phyloP scores from a whole-genome alignment of 2,797 vertebrate species.

The Pseudochaenichthys georgianus region DNA sequence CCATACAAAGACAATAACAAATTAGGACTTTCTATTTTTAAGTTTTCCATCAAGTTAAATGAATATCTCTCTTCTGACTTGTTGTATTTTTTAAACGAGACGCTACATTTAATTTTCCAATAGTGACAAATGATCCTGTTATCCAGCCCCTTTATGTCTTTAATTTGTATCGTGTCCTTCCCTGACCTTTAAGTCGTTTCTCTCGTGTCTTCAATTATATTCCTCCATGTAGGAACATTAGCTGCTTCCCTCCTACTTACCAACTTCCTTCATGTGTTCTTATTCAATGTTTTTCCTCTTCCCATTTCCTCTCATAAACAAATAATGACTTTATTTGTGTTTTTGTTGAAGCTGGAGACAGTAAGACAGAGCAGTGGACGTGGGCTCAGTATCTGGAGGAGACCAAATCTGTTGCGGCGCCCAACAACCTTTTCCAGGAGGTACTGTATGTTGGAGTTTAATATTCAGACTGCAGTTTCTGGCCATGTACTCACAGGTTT shows the following conservation, averaged over 20 bases:
- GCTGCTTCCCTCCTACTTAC: no score
- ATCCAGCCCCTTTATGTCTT: neutral
- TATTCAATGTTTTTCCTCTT: neutral
- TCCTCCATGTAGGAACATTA: no score
- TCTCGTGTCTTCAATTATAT: neutral
- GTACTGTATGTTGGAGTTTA: conserved; percentile 71
- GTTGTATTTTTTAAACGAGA: neutral
- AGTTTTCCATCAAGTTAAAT: neutral
- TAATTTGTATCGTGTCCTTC: neutral
- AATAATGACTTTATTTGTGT: conserved; percentile 10
- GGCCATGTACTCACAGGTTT: neutral
- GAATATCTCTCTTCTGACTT: neutral
- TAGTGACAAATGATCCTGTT: neutral
- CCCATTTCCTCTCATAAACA: neutral
- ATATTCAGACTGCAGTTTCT: conserved; percentile 8
- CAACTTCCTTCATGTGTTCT: no score
- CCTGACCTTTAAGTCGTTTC: neutral
- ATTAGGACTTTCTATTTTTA: no score
- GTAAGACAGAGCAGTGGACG: conserved; percentile 92
- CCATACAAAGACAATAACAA: neutral
- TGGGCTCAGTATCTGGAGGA: conserved; percentile 95
- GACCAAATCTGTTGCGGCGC: conserved; percentile 91
- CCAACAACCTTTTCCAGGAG: conserved; percentile 94
- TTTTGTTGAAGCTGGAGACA: conserved; percentile 84
- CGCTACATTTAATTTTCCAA: neutral